phyloP scores from a whole-genome alignment of 2,888 invertebrate species.

The Athalia rosae region DNA sequence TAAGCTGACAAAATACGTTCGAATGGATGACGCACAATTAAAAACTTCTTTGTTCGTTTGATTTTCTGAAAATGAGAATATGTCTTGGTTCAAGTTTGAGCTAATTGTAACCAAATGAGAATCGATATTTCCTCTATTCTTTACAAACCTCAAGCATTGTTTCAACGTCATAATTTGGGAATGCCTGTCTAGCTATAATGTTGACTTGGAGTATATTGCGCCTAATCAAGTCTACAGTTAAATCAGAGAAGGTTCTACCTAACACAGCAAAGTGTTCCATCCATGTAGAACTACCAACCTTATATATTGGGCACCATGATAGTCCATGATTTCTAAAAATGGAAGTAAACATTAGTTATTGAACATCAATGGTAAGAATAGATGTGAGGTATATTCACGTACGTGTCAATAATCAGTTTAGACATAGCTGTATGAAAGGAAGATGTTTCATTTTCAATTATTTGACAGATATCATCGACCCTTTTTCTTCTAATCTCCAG shows the following conservation, averaged over 20 bases:
- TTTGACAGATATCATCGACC: slow-evolving; percentile 53
- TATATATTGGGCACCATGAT: slow-evolving; percentile 70
- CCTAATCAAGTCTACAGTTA: slow-evolving; percentile 54
- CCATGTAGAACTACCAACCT: slow-evolving; percentile 69
- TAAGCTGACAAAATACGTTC: slow-evolving; percentile 76
- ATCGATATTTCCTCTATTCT: background rate
- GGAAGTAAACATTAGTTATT: background rate
- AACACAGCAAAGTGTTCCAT: slow-evolving; percentile 67
- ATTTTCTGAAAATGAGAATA: slow-evolving; percentile 55
- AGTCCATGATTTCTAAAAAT: slow-evolving; percentile 59
- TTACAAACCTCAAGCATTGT: slow-evolving; percentile 54
- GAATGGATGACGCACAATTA: slow-evolving; percentile 76
- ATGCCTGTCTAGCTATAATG: slow-evolving; percentile 63
- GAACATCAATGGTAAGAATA: slow-evolving; percentile 6
- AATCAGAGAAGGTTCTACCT: slow-evolving; percentile 56
- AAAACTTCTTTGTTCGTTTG: slow-evolving; percentile 58
- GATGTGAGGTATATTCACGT: slow-evolving; percentile 48
- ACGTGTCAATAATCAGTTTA: slow-evolving; percentile 65
- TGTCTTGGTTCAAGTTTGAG: background rate
- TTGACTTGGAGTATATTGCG: slow-evolving; percentile 60
- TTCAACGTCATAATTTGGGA: slow-evolving; percentile 56
- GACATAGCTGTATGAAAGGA: slow-evolving; percentile 48
- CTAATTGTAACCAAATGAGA: background rate
- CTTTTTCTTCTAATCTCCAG: slow-evolving; percentile 52
- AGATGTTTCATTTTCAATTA: slow-evolving; percentile 47